phyloP scores from a whole-genome alignment of 2,797 vertebrate genomes.

The Rhodeus uyekii region DNA sequence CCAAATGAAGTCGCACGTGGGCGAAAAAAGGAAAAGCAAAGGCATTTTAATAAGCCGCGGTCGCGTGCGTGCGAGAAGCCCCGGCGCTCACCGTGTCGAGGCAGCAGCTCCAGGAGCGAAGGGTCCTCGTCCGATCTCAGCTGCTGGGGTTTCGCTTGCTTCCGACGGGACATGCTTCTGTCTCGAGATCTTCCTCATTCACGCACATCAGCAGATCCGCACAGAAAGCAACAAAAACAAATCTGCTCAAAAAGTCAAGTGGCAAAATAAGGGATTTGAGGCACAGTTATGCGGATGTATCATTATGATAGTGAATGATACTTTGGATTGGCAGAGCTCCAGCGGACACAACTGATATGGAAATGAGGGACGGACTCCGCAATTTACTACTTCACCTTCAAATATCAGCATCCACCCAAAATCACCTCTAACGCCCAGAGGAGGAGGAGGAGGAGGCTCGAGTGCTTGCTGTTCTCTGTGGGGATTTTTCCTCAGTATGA shows the following conservation, averaged over 20 bases:
- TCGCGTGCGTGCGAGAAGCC: too few relatives aligned
- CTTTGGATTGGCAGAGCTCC: conserved; percentile 94
- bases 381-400: conserved; percentile 90
- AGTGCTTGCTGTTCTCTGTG: too few relatives aligned
- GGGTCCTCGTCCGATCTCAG: conserved; percentile 96
- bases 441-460: conserved; percentile 71
- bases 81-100: conserved; percentile 93
- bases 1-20: not conserved
- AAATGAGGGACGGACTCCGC: conserved; percentile 93
- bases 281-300: conserved; percentile 87
- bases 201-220: conserved; percentile 87
- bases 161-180: conserved; percentile 99
- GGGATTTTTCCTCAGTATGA: too few relatives aligned
- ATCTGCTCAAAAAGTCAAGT: conserved; percentile 81
- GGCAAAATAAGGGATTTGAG: conserved; percentile 74
- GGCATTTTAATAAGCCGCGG: not conserved
- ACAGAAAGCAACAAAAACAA: conserved; percentile 72
- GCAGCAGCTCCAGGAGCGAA: conserved; percentile 82
- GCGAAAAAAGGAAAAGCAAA: not conserved
- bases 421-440: conserved; percentile 77
- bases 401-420: conserved; percentile 73
- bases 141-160: conserved; percentile 99
- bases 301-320: conserved; percentile 99
- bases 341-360: conserved; percentile 92
- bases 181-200: conserved; percentile 87